These are phyloP conservation scores for Stomatorhinus ivindoensis DNA, from an alignment of 2,113 vertebrate species.

Conservation along the genomic window DNA sequence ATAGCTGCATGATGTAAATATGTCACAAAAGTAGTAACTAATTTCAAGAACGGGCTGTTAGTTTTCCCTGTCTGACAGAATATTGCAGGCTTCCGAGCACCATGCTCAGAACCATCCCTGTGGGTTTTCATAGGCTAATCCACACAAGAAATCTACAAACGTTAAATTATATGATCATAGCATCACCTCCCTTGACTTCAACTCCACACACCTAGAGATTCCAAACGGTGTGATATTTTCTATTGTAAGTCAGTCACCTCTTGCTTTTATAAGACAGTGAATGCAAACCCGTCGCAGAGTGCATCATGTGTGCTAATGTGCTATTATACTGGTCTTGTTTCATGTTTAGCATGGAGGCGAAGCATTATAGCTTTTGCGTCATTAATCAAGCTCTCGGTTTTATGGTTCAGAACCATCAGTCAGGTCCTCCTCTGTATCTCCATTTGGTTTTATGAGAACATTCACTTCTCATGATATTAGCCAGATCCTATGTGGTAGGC, in stretches of 20 bases:
- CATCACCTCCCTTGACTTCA: too few species aligned
- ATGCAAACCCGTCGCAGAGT: neutral
- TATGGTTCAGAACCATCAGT: conserved; percentile 4
- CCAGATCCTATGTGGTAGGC: neutral
- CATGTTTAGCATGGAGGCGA: neutral
- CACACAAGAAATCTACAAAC: neutral
- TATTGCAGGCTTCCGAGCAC: neutral
- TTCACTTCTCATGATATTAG: neutral
- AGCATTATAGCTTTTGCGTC: neutral
- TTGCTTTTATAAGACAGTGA: neutral
- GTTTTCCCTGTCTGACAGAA: neutral
- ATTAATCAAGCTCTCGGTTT: neutral
- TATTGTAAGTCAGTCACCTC: neutral
- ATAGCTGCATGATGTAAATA: neutral
- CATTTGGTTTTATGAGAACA: neutral
- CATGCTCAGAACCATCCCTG: neutral
- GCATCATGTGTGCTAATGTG: neutral
- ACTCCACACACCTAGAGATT: too few species aligned
- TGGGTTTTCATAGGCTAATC: neutral
- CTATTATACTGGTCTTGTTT: neutral
- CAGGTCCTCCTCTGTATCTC: neutral
- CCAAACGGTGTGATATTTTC: neutral
- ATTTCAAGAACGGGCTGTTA: neutral
- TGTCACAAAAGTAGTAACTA: neutral
- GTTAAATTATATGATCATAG: too few species aligned